Evolutionary conservation across 2,113 vertebrate genomes (phyloP).

Genomic region (Cephalophus harveyi): DNA sequence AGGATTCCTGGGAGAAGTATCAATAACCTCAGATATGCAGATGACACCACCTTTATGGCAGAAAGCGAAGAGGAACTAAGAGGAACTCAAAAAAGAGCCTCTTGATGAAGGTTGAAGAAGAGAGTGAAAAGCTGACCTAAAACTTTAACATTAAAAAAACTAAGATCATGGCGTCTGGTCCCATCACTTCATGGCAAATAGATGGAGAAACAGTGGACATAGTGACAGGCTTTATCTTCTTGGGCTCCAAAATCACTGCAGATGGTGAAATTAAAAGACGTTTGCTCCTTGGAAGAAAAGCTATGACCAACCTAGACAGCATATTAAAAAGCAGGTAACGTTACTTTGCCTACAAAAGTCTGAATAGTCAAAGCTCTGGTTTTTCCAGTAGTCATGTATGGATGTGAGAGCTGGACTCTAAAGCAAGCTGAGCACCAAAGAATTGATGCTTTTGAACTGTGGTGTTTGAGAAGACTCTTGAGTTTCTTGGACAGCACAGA

Average conservation of each 20-base stretch:
- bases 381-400: neutral
- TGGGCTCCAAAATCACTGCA: neutral
- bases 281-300: neutral
- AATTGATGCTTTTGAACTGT: neutral
- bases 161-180: neutral
- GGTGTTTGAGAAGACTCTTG: neutral
- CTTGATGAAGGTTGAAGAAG: neutral
- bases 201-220: neutral
- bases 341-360: neutral
- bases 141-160: neutral
- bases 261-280: neutral
- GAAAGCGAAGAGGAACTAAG: neutral
- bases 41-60: neutral
- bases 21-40: neutral
- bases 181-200: neutral
- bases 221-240: neutral
- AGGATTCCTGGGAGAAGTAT: neutral
- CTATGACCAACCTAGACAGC: neutral
- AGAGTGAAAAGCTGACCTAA: neutral
- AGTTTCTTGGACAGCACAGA: neutral
- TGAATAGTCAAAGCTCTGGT: neutral
- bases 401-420: neutral
- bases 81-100: neutral
- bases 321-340: neutral
- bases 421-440: fast-evolving